A percentile compares a stretch with the other conserved stretches of the same genome.
phyloP scores from a whole-genome alignment of 53 echinoderm and acorn worm genomes.

The Mesocentrotus franciscanus region DNA sequence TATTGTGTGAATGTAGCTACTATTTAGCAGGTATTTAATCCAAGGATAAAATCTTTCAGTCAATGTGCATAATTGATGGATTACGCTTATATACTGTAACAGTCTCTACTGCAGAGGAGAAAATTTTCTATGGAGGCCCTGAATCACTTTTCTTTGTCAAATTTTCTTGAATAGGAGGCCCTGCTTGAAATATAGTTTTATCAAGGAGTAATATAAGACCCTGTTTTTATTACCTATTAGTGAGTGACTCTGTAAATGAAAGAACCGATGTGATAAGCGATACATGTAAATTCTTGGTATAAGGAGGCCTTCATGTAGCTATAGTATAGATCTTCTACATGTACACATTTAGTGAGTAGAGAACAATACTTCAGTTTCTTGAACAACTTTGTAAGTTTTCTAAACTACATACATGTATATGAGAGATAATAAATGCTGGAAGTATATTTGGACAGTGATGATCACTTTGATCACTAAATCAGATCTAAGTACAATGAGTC shows the following conservation, averaged over 20 bases:
- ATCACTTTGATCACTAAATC: no score
- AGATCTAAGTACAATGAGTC: no score
- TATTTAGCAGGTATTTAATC: neutral
- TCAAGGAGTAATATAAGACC: neutral
- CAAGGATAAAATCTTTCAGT: neutral
- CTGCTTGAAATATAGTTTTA: neutral
- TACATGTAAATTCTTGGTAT: no score
- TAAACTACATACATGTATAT: no score
- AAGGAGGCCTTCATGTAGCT: no score
- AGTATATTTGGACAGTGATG: no score
- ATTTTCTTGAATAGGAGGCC: neutral
- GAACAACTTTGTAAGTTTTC: neutral
- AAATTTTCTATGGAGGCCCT: neutral
- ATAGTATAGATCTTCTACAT: no score
- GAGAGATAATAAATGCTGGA: no score
- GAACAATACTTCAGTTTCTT: neutral
- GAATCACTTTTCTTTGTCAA: neutral
- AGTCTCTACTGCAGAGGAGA: neutral
- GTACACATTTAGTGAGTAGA: neutral
- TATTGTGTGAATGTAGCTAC: neutral
- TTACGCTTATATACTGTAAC: neutral
- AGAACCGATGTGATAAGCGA: neutral
- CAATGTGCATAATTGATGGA: constrained; percentile 28
- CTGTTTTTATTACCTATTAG: neutral
- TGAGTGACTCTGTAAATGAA: neutral